Percentiles rank a stretch among this genome's conserved stretches.
phyloP scores from a whole-genome alignment of 2,113 vertebrate species.

The Nematolebias whitei region DNA sequence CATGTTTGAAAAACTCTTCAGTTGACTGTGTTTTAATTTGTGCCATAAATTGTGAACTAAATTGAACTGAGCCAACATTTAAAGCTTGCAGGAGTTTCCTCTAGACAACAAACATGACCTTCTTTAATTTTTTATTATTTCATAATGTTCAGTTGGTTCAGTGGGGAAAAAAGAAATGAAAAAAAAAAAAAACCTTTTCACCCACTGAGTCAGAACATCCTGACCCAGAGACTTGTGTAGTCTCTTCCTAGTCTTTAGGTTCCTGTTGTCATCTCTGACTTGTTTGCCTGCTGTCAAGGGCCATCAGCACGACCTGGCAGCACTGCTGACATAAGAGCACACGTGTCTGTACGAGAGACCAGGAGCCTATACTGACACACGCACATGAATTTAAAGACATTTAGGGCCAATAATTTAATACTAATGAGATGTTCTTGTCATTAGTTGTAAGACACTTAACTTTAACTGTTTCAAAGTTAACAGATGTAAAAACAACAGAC shows the following conservation, averaged over 20 bases:
- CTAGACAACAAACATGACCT: not conserved
- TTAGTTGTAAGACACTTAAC: too few relatives aligned
- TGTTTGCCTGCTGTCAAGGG: constrained; percentile 6
- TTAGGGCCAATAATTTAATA: not conserved
- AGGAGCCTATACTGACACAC: constrained; percentile 1
- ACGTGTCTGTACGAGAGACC: not conserved
- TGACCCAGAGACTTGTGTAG: not conserved
- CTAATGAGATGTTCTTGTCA: too few relatives aligned
- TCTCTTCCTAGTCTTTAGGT: constrained; percentile 12
- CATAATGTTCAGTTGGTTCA: not conserved
- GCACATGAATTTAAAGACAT: not conserved
- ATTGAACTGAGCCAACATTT: not conserved
- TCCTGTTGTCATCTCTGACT: constrained; percentile 23
- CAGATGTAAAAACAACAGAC: not conserved
- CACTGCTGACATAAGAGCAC: constrained; percentile 6
- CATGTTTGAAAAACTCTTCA: not conserved
- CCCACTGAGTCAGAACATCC: not conserved
- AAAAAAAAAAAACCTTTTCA: not conserved
- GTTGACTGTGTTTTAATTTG: too few relatives aligned
- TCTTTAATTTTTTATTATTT: not conserved
- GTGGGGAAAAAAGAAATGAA: not conserved
- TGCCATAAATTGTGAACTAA: not conserved
- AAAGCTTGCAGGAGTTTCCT: not conserved
- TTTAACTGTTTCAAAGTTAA: too few relatives aligned
- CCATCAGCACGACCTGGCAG: constrained; percentile 33